phyloP scores from a whole-genome alignment of 2,797 vertebrate genomes.

The Prionace glauca region DNA sequence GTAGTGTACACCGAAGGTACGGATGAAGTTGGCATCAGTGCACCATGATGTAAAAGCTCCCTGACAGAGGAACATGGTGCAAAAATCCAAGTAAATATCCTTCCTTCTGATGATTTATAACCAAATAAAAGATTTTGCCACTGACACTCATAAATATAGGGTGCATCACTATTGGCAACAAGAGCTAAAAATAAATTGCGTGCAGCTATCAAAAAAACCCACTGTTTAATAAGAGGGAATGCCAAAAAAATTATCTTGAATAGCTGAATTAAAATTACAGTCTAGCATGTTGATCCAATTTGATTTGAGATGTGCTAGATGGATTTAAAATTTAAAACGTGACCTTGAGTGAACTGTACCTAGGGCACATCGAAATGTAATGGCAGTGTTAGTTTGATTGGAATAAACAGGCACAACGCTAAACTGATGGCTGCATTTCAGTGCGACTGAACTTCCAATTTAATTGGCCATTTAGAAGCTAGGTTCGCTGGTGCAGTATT shows the following conservation, averaged over 20 bases:
- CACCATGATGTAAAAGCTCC: not conserved
- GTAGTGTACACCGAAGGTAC: not conserved
- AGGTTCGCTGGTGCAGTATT: not conserved
- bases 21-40: not conserved
- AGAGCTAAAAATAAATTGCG: slow-evolving; percentile 7
- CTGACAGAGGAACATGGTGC: not conserved
- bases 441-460: not conserved
- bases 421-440: not conserved
- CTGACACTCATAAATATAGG: slow-evolving; percentile 6
- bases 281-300: slow-evolving; percentile 26
- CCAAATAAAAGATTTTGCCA: not conserved
- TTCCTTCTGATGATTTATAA: not conserved
- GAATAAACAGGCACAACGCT: not conserved
- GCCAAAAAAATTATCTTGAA: not conserved
- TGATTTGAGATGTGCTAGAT: not conserved
- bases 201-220: slow-evolving; percentile 23
- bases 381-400: not conserved
- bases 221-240: slow-evolving; percentile 9
- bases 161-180: not conserved
- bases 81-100: not conserved
- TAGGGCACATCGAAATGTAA: not conserved
- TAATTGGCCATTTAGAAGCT: not conserved
- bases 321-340: not conserved
- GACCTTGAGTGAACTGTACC: not conserved
- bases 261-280: slow-evolving; percentile 19